Conservation (phyloP, 2,113 vertebrate genomes). For the Corythornis madagascariensis region DNA sequence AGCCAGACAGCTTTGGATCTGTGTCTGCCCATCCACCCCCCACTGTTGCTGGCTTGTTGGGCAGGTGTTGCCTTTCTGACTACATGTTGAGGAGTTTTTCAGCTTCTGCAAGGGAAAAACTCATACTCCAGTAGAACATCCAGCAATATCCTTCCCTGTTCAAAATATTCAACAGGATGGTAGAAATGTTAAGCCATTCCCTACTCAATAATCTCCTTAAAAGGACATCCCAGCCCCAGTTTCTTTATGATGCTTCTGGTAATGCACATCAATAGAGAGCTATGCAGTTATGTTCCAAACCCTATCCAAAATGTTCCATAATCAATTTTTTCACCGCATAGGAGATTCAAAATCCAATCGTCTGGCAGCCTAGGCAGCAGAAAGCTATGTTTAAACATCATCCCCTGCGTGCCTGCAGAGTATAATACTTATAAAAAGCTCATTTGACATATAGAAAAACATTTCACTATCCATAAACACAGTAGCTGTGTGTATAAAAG, state of each 20-base stretch:
- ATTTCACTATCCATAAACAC: slow-evolving; percentile 55
- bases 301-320: slow-evolving; percentile 60
- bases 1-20: neutral
- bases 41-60: neutral
- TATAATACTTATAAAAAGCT: slow-evolving; percentile 68
- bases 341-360: slow-evolving; percentile 71
- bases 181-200: slow-evolving; percentile 10
- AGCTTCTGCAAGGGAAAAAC: neutral
- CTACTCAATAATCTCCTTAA: neutral
- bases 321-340: slow-evolving; percentile 67
- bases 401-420: slow-evolving; percentile 56
- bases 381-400: slow-evolving; percentile 77
- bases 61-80: neutral
- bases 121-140: neutral
- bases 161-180: slow-evolving; percentile 19
- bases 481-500: slow-evolving; percentile 57
- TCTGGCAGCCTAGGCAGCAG: slow-evolving; percentile 47
- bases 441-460: slow-evolving; percentile 62
- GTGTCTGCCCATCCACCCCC: neutral
- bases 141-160: neutral
- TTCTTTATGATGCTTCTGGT: slow-evolving; percentile 11
- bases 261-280: neutral
- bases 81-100: neutral
- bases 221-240: neutral
- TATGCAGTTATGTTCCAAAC: slow-evolving; percentile 35